Evolutionary conservation across 2,888 invertebrate species (phyloP).

Genomic region (Cheilosia soror): DNA sequence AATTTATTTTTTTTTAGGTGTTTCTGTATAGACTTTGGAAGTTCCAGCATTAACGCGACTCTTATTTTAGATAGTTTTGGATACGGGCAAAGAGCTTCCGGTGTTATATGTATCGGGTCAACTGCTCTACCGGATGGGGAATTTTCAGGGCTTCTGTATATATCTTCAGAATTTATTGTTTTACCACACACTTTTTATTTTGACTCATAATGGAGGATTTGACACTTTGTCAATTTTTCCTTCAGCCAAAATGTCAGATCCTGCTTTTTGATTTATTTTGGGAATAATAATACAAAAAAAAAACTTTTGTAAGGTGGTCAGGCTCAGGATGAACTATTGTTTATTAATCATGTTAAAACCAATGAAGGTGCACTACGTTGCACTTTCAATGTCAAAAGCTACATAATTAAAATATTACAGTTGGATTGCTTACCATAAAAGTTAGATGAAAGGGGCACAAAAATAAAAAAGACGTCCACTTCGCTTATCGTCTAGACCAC

Average conservation of each 20-base stretch:
- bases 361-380: neutral
- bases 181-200: neutral
- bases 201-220: neutral
- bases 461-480: too few species aligned
- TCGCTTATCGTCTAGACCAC: too few species aligned
- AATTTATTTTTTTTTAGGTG: conserved; percentile 32
- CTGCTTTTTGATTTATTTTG: neutral
- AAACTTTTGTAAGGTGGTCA: conserved; percentile 1
- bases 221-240: neutral
- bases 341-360: conserved; percentile 1
- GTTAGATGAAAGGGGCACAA: too few species aligned
- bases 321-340: conserved; percentile 1
- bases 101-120: conserved; percentile 29
- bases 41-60: conserved; percentile 23
- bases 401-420: too few species aligned
- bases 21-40: conserved; percentile 17
- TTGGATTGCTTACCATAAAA: too few species aligned
- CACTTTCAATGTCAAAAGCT: neutral
- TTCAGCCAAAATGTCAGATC: neutral
- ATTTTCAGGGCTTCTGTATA: conserved; percentile 8
- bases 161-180: neutral
- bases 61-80: conserved; percentile 10
- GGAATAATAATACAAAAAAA: conserved; percentile 12
- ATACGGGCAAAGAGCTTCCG: conserved; percentile 20
- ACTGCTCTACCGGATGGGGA: conserved; percentile 16